A percentile compares a stretch with the other conserved stretches of the same genome.
Evolutionary conservation across 2,113 vertebrate species (phyloP).

Genomic region (Mus spicilegus): DNA sequence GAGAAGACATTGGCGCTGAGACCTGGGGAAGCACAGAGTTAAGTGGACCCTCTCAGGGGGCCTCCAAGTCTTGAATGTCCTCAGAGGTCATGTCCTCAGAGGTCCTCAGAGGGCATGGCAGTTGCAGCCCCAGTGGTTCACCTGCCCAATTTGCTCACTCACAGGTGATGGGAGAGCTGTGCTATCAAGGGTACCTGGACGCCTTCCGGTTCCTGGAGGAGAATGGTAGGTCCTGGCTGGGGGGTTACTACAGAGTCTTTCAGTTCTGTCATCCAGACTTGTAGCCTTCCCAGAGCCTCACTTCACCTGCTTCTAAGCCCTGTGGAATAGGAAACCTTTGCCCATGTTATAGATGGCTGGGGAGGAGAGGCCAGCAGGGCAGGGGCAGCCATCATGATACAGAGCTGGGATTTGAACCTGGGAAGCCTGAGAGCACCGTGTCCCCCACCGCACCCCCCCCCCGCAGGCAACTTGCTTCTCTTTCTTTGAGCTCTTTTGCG

Average conservation of each 20-base stretch:
- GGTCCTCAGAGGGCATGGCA: rapidly evolving
- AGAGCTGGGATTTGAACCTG: background rate
- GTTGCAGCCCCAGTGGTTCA: background rate
- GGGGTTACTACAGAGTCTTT: background rate
- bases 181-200: slow-evolving; percentile 94
- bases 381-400: background rate
- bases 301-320: rapidly evolving
- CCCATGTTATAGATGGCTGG: background rate
- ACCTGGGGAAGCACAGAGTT: background rate
- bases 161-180: slow-evolving; percentile 92
- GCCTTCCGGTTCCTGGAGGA: slow-evolving; percentile 92
- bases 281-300: rapidly evolving
- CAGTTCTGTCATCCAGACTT: rapidly evolving
- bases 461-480: background rate
- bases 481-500: background rate
- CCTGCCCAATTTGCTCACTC: slow-evolving; percentile 53
- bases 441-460: background rate
- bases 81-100: too few relatives aligned
- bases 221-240: slow-evolving; percentile 88
- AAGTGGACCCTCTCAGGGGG: background rate
- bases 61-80: background rate
- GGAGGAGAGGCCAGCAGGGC: background rate
- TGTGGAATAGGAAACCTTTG: rapidly evolving
- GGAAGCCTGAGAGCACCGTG: rapidly evolving
- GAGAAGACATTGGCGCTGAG: rapidly evolving